These are phyloP conservation scores for Copsychus sechellarum DNA, from an alignment of 2,113 vertebrate genomes.

Conservation along the genomic window DNA sequence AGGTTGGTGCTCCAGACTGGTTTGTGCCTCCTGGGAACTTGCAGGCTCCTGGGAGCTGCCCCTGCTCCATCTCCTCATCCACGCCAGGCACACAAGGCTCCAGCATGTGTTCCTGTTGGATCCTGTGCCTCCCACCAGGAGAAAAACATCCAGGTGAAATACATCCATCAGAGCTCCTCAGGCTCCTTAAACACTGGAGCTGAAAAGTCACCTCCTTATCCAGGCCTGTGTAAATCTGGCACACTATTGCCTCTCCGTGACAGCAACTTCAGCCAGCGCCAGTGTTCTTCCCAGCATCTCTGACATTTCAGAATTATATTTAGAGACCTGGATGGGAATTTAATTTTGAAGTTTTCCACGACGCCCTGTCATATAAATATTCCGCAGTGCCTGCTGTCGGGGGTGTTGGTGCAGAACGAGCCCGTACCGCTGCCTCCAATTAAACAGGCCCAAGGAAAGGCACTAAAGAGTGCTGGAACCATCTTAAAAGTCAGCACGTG, in stretches of 20 bases:
- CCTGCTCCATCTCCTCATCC: background rate
- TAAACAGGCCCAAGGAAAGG: background rate
- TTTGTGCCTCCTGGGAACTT: background rate
- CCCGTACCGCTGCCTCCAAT: background rate
- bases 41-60: background rate
- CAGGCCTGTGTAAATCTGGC: background rate
- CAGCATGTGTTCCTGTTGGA: background rate
- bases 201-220: background rate
- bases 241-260: background rate
- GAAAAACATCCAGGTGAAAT: background rate
- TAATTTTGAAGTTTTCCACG: background rate
- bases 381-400: background rate
- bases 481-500: constrained; percentile 5
- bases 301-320: constrained; percentile 42
- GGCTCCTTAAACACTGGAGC: background rate
- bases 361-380: constrained; percentile 11
- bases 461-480: background rate
- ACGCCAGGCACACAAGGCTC: background rate
- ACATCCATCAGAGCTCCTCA: background rate
- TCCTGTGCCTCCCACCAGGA: background rate
- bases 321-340: constrained; percentile 22
- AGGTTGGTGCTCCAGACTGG: background rate
- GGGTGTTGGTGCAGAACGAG: background rate
- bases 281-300: background rate
- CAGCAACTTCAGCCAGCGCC: background rate